Percentiles rank a stretch among this genome's conserved stretches.
Conservation (phyloP, 2,888 invertebrate species). For the Callosobruchus maculatus region DNA sequence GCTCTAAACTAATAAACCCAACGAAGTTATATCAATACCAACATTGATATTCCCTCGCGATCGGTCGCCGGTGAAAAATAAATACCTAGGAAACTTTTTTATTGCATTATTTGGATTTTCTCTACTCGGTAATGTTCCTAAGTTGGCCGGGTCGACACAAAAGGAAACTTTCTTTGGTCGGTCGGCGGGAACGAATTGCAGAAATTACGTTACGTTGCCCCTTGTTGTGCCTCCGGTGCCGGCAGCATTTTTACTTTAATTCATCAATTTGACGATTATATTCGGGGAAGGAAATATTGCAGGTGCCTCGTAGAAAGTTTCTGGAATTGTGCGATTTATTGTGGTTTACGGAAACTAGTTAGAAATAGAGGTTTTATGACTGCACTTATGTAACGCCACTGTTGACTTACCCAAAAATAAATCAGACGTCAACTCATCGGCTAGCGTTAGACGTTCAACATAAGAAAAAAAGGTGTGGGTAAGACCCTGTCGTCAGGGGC, state of each 20-base stretch:
- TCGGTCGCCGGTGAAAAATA: not conserved
- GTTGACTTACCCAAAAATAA: no score
- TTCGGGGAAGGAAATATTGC: not conserved
- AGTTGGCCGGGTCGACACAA: not conserved
- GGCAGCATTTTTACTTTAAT: constrained; percentile 2
- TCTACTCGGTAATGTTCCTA: not conserved
- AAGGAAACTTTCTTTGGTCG: not conserved
- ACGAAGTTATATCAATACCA: not conserved
- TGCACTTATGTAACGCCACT: no score
- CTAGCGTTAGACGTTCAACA: no score
- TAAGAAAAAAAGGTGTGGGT: no score
- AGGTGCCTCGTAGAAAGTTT: not conserved
- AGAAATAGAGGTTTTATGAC: not conserved
- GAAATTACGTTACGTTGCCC: constrained; percentile 1
- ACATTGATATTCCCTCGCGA: not conserved
- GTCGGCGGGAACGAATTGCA: constrained; percentile 1
- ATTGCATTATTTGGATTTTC: not conserved
- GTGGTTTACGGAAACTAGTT: not conserved
- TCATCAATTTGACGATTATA: constrained; percentile 1
- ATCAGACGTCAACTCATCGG: no score
- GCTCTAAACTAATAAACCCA: not conserved
- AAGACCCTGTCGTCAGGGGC: no score
- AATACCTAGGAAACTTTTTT: not conserved
- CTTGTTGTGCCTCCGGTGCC: not conserved
- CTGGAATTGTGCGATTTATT: not conserved